A percentile compares a stretch with the other conserved stretches of the same genome.
Evolutionary conservation across 2,797 vertebrate genomes (phyloP).

Genomic region (Clamator glandarius): DNA sequence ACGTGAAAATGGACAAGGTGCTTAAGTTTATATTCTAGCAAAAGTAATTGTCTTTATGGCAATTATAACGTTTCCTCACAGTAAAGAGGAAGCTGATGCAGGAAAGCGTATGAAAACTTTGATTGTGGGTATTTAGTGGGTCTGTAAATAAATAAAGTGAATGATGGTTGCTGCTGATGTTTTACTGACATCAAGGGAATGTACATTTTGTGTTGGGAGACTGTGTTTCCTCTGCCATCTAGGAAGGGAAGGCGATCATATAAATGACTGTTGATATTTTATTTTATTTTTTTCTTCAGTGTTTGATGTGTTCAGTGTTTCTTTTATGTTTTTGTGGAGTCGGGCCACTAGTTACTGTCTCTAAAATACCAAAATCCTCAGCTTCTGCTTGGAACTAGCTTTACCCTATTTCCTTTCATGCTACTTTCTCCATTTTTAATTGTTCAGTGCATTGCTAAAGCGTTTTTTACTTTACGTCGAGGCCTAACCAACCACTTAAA

Average conservation of each 20-base stretch:
- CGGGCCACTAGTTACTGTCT: background rate
- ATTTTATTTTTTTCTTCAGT: background rate
- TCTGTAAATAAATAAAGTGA: background rate
- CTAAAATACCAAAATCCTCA: background rate
- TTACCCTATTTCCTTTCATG: background rate
- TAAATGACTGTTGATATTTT: background rate
- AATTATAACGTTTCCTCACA: accelerated
- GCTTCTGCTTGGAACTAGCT: background rate
- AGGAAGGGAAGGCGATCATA: background rate
- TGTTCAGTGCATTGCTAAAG: background rate
- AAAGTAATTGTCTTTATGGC: background rate
- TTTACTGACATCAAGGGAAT: background rate
- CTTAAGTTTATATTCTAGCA: background rate
- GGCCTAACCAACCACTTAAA: background rate
- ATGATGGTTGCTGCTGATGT: background rate
- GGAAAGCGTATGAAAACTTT: background rate
- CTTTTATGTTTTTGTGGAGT: background rate
- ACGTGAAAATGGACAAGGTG: background rate
- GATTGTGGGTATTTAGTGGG: background rate
- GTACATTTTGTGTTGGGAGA: background rate
- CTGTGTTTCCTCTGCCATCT: background rate
- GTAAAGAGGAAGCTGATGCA: background rate
- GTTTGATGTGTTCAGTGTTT: background rate
- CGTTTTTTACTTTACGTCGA: background rate
- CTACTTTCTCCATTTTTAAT: background rate